Percentiles rank a stretch among this genome's conserved stretches.
These are phyloP conservation scores for Lethrus apterus DNA, from an alignment of 1,140 invertebrate genomes.

Conservation along the genomic window DNA sequence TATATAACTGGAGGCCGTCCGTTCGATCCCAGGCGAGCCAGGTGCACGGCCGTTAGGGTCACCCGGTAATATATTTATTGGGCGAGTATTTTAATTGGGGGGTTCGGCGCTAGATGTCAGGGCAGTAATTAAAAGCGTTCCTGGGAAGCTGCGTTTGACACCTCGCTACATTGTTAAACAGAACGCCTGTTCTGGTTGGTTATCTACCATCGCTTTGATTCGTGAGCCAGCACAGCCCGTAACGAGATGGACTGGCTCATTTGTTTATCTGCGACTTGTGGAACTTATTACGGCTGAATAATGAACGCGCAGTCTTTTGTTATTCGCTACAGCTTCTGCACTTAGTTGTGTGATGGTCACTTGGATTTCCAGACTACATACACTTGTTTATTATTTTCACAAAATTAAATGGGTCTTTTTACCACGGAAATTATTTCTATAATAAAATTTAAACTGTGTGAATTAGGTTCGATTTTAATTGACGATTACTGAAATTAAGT, in stretches of 20 bases:
- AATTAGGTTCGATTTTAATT: too few species aligned
- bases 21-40: too few species aligned
- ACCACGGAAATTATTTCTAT: too few species aligned
- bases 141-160: slow-evolving; percentile 39
- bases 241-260: slow-evolving; percentile 27
- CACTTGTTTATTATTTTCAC: too few species aligned
- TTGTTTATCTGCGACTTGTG: slow-evolving; percentile 36
- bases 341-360: background rate
- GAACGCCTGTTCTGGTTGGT: slow-evolving; percentile 17
- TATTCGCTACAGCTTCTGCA: slow-evolving; percentile 15
- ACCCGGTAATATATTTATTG: slow-evolving; percentile 35
- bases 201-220: slow-evolving; percentile 11
- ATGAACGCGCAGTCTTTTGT: slow-evolving; percentile 29
- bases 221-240: slow-evolving; percentile 4
- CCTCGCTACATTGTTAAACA: slow-evolving; percentile 39
- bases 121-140: slow-evolving; percentile 39
- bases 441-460: too few species aligned
- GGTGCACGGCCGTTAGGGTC: too few species aligned
- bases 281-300: slow-evolving; percentile 36
- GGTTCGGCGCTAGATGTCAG: slow-evolving; percentile 39
- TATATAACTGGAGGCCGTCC: slow-evolving; percentile 7
- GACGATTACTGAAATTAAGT: too few species aligned
- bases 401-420: too few species aligned
- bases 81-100: slow-evolving; percentile 40
- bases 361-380: background rate